phyloP scores from a whole-genome alignment of 1,140 invertebrate species.

The Vanessa atalanta region DNA sequence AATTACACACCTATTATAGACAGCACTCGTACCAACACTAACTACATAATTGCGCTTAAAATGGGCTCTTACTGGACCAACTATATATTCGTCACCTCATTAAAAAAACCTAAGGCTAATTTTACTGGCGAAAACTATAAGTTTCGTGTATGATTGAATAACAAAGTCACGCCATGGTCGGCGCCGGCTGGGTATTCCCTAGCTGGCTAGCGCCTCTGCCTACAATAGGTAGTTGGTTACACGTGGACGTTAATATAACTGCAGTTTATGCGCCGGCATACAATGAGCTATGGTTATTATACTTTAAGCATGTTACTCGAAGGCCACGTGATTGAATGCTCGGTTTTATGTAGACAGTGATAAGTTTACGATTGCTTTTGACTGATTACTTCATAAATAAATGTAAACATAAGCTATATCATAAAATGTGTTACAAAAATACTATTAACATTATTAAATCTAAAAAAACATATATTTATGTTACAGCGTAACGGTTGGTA shows the following conservation, averaged over 20 bases:
- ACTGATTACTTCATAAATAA: neutral
- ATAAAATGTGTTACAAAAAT: neutral
- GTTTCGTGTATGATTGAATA: slow-evolving; percentile 53
- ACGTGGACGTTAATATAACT: slow-evolving; percentile 21
- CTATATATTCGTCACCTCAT: slow-evolving; percentile 33
- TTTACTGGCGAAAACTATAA: slow-evolving; percentile 51
- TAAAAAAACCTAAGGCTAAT: slow-evolving; percentile 39
- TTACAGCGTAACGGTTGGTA: too few species aligned
- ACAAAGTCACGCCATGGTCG: slow-evolving; percentile 51
- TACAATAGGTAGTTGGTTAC: slow-evolving; percentile 27
- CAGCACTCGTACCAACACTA: neutral
- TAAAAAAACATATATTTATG: too few species aligned
- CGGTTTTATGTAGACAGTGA: slow-evolving; percentile 16
- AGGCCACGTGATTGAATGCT: slow-evolving; percentile 18
- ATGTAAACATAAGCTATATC: neutral
- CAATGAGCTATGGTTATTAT: slow-evolving; percentile 22
- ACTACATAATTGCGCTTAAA: slow-evolving; percentile 8
- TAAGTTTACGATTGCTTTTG: slow-evolving; percentile 7
- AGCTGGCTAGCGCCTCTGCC: slow-evolving; percentile 8
- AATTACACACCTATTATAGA: neutral
- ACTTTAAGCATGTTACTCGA: slow-evolving; percentile 17
- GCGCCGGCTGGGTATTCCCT: slow-evolving; percentile 53
- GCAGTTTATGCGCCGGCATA: slow-evolving; percentile 17
- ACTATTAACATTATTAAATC: too few species aligned
- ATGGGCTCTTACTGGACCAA: slow-evolving; percentile 16